phyloP scores from a whole-genome alignment of 1,140 invertebrate genomes.

The Bombus pyrosoma region DNA sequence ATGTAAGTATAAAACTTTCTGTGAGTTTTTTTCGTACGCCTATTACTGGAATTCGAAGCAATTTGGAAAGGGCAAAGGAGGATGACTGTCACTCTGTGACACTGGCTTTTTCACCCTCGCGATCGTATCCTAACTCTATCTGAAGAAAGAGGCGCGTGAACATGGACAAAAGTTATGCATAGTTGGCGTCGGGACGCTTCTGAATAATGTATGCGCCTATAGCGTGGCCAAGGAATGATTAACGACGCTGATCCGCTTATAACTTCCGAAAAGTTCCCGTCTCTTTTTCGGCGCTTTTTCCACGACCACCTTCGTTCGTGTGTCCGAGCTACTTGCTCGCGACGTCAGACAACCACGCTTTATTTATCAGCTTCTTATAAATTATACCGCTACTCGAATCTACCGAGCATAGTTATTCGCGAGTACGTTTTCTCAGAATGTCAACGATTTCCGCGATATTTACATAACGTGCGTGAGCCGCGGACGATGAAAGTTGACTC shows the following conservation, averaged over 20 bases:
- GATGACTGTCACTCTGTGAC: background rate
- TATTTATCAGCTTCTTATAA: conserved; percentile 35
- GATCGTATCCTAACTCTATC: background rate
- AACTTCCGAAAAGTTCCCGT: conserved; percentile 56
- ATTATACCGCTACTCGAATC: background rate
- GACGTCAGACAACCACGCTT: background rate
- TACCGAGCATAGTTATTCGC: no score
- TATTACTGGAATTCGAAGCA: background rate
- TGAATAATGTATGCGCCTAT: conserved; percentile 66
- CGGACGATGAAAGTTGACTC: no score
- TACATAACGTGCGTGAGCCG: no score
- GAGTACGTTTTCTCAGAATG: background rate
- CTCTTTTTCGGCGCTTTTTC: conserved; percentile 6
- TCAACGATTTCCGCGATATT: background rate
- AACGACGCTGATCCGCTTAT: conserved; percentile 58
- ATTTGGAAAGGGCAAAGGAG: background rate
- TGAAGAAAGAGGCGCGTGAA: conserved; percentile 51
- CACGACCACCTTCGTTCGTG: background rate
- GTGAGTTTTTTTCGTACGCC: background rate
- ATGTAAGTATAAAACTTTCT: background rate
- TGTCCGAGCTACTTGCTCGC: background rate
- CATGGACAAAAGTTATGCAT: conserved; percentile 69
- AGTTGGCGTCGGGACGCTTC: conserved; percentile 50
- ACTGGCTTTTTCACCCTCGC: no score
- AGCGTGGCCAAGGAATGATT: conserved; percentile 53